phyloP scores from a whole-genome alignment of 2,113 vertebrate genomes.

The Panthera leo region DNA sequence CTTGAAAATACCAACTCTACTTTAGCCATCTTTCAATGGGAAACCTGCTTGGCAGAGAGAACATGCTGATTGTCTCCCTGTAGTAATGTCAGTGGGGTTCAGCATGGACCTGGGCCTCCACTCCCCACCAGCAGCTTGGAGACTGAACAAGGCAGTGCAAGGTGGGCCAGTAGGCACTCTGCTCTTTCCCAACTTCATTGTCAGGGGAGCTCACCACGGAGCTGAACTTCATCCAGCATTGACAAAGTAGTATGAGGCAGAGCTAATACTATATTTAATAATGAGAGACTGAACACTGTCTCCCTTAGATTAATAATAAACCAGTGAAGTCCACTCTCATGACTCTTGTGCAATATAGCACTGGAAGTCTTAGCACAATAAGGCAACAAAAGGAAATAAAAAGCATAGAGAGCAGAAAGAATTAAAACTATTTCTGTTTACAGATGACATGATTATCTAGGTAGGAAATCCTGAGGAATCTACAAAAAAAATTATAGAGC shows the following conservation, averaged over 20 bases:
- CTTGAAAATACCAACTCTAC: neutral
- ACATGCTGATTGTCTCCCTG: neutral
- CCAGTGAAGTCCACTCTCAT: neutral
- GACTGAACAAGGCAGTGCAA: neutral
- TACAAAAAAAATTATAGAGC: neutral
- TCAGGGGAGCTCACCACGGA: no score
- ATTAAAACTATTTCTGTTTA: neutral
- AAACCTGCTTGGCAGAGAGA: neutral
- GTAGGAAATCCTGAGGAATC: neutral
- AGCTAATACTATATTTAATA: neutral
- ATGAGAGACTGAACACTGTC: neutral
- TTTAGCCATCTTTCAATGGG: neutral
- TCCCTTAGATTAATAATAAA: neutral
- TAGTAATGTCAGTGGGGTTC: no score
- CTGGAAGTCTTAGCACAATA: neutral
- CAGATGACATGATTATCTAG: neutral
- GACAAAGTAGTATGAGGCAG: neutral
- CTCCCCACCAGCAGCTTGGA: no score
- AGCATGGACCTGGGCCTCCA: neutral
- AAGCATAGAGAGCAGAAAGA: neutral
- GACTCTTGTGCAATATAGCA: neutral
- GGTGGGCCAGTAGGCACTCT: fast-evolving
- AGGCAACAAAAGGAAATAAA: neutral
- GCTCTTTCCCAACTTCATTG: neutral
- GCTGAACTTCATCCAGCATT: no score